Conservation (phyloP, 2,113 vertebrate genomes). For the Spermophilus dauricus region DNA sequence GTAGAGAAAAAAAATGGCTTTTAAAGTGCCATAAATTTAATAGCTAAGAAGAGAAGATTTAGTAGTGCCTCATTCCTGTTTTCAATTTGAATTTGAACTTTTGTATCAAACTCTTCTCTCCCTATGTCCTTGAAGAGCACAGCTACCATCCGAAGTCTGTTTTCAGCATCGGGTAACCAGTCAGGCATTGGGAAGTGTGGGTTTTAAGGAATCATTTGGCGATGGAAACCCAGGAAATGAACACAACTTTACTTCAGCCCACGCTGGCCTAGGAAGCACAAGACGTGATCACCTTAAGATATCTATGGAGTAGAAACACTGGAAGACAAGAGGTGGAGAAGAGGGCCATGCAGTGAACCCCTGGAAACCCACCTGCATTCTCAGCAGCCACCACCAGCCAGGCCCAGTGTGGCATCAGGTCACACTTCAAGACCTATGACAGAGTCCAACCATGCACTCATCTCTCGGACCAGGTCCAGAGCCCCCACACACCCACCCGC, state of each 20-base stretch:
- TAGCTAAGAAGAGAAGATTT: too few relatives aligned
- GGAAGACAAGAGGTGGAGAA: neutral
- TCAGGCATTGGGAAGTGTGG: neutral
- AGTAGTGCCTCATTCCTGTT: neutral
- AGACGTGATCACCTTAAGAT: rapidly evolving
- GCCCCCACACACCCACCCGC: neutral
- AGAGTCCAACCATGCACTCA: rapidly evolving
- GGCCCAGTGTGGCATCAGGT: neutral
- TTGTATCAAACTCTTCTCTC: neutral
- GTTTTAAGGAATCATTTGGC: neutral
- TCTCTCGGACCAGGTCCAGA: neutral
- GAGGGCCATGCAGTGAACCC: rapidly evolving
- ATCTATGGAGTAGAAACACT: too few relatives aligned
- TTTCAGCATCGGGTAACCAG: neutral
- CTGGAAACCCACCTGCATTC: neutral
- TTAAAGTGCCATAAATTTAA: too few relatives aligned
- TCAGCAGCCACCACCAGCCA: neutral
- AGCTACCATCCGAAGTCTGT: neutral
- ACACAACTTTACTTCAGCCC: neutral
- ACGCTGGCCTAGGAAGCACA: neutral
- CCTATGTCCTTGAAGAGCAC: neutral
- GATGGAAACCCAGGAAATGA: neutral
- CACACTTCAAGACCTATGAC: neutral
- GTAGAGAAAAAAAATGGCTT: neutral
- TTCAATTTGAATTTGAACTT: neutral